Conservation (phyloP, 2,888 invertebrate genomes). For the Quadriops clusia region DNA sequence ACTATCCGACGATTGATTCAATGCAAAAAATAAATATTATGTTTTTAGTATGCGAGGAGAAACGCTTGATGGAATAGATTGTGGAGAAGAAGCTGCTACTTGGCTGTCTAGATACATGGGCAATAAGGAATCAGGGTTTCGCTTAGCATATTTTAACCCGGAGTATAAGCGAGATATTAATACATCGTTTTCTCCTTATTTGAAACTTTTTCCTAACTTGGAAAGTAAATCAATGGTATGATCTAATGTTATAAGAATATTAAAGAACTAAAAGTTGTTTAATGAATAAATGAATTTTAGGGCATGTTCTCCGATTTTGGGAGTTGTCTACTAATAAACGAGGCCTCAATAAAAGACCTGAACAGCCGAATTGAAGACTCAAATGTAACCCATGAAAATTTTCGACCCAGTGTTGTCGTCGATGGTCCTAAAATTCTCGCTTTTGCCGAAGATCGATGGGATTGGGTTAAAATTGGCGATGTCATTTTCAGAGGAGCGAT, state of each 20-base stretch:
- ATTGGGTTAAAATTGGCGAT: conserved; percentile 44
- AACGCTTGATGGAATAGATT: conserved; percentile 43
- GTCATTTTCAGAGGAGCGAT: conserved; percentile 40
- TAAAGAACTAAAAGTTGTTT: conserved; percentile 13
- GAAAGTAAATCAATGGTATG: no score
- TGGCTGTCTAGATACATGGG: conserved; percentile 45
- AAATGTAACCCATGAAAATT: conserved; percentile 37
- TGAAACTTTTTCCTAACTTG: no score
- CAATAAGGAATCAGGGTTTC: conserved; percentile 24
- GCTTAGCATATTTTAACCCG: conserved; percentile 31
- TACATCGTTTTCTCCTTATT: conserved; percentile 4
- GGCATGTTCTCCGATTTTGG: conserved; percentile 42
- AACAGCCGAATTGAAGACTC: conserved; percentile 34
- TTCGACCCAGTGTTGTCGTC: conserved; percentile 46
- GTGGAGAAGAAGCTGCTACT: conserved; percentile 46
- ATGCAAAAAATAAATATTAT: no score
- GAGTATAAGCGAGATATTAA: conserved; percentile 12
- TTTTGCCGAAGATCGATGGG: conserved; percentile 45
- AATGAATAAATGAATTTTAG: conserved; percentile 30
- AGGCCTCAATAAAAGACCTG: conserved; percentile 41
- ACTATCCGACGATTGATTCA: no score
- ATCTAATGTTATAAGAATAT: no score
- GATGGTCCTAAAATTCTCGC: conserved; percentile 32
- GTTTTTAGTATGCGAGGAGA: conserved; percentile 29
- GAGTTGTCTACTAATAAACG: conserved; percentile 42